Base-by-base conservation (phyloP, 2,113 vertebrate species). In the Garra rufa region DNA sequence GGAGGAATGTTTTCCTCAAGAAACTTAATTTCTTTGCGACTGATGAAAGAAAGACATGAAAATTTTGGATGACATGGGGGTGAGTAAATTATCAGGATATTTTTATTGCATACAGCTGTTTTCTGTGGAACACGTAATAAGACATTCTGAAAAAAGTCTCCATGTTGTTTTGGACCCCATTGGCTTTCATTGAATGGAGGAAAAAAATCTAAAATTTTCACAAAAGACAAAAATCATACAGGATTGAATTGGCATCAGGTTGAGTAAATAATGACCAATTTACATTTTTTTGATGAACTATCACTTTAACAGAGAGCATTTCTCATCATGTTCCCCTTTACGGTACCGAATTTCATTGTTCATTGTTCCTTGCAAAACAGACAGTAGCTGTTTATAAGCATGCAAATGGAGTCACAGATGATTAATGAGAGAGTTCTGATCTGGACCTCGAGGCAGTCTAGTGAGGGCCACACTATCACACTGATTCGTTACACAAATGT, bases 401-500 rank as follows among this genome's bases (percentile, higher is more conserved):
- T 70, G 80, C 80, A 63, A 63, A 63, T 46, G 46, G 17, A 63
- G 77, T 63, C 77, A 70, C 80, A 17, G 63, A 34, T 71, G 80
- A 82, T 77, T 57, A 76, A 71, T 26, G 50, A 50, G 4, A 30
- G 61, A 38, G 65, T 17, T 80, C 41, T 34, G 44, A 82, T 82
- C 44, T 70, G 65, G 46, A 82, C 80, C 63, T 82, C 21, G 10
- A 82, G 65, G 80, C 80, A 52, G 65, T 82, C 48, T 52, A 50
- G 30, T 41, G 26, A 63, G 6, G 59, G 41, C 59, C 78, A 67
- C 57, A 80, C 77, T 28, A 80, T 65, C 41, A 71, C 61, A 55
- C 43, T 6, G 6, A 74, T 85, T 81, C 71, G 76, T 85, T 59
- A 46, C 70, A 61, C 38, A 59, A 61, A 71, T 81, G 77, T 74